These are phyloP conservation scores for Cottoperca gobio DNA, from an alignment of 2,797 vertebrate genomes.

Conservation along the genomic window DNA sequence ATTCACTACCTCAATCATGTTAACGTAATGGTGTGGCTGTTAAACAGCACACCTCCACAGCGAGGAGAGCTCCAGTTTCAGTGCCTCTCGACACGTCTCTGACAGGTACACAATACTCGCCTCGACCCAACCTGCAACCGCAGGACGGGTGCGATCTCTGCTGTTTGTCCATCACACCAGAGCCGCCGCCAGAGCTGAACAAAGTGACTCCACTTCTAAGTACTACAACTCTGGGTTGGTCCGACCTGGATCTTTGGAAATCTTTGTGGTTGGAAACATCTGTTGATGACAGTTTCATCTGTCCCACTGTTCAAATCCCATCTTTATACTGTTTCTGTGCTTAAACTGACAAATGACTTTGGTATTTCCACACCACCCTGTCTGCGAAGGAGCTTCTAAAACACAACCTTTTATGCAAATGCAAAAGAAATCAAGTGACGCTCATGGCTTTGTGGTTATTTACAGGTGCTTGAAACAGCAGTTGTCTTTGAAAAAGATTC, in stretches of 20 bases:
- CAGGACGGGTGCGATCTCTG: constrained; percentile 49
- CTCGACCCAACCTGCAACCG: constrained; percentile 49
- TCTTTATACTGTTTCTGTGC: constrained; percentile 13
- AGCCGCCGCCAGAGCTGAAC: constrained; percentile 34
- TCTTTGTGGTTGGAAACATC: constrained; percentile 14
- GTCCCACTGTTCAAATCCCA: constrained; percentile 11
- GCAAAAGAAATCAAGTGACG: not conserved
- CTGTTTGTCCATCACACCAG: constrained; percentile 58
- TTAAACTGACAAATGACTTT: constrained; percentile 13
- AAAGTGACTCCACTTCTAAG: constrained; percentile 27
- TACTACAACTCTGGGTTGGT: constrained; percentile 7
- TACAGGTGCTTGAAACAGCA: constrained; percentile 10
- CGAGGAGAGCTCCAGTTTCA: constrained; percentile 65
- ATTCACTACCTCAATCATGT: constrained; percentile 74
- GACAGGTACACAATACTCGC: constrained; percentile 78
- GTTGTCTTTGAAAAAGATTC: constrained; percentile 17
- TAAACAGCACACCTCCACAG: constrained; percentile 66
- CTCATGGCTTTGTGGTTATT: not conserved
- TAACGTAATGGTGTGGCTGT: constrained; percentile 72
- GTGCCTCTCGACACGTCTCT: constrained; percentile 64
- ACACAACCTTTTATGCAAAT: constrained; percentile 1
- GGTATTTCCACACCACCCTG: not conserved
- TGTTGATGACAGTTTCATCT: constrained; percentile 14
- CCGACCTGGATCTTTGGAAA: constrained; percentile 24
- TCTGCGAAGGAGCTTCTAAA: constrained; percentile 20